Evolutionary conservation across 2,113 vertebrate species (phyloP), one percentile per base, ranked within the genome.

Genomic region (Eulemur macaco): DNA sequence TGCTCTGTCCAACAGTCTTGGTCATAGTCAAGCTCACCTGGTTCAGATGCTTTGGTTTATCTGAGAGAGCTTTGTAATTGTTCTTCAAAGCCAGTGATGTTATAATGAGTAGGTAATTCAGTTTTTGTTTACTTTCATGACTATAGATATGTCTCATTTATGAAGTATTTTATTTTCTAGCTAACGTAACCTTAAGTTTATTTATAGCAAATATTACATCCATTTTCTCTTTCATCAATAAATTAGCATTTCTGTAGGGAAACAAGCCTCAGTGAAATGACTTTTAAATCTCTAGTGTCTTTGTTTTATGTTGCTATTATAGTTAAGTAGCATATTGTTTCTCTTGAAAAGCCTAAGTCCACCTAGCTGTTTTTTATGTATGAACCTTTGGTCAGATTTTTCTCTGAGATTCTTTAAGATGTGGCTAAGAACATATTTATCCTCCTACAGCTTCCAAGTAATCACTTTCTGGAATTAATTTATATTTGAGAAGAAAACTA

Each of bases 111-210:
- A 56, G 29, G 6, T 60, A 42, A 77, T 87, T 84, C 9, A 25
- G 4, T 63, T 94, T 83, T 90, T 39, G 50, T 45, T 96, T 86
- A 69, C 18, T 66, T 94, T 86, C 15, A 73, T 88, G 58, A 85
- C 80, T 87, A 45, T 39, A 68, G 14, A 25, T 89, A 4, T 92
- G 29, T 91, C 66, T 91, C 23, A 34, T 78, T 96, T 80, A 37
- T 91, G 34, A 96, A 92, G 37, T 71, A 42, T 88, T 92, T 89
- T 86, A 87, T 66, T 86, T 68, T 0, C 25, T 58, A 85, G 20
- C 47, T 84, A 87, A 81, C 50, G 7, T 52, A 25, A 94, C 91
- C 31, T 85, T 81, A 84, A 56, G 73, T 78, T n/a, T 76, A 71
- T 31, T 39, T 77, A 45, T 31, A 60, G 8, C 13, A 86, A 92